Evolutionary conservation across 2,888 invertebrate species (phyloP), one percentile per base, ranked within the genome.

Genomic region (Trissoscelio sp.): DNA sequence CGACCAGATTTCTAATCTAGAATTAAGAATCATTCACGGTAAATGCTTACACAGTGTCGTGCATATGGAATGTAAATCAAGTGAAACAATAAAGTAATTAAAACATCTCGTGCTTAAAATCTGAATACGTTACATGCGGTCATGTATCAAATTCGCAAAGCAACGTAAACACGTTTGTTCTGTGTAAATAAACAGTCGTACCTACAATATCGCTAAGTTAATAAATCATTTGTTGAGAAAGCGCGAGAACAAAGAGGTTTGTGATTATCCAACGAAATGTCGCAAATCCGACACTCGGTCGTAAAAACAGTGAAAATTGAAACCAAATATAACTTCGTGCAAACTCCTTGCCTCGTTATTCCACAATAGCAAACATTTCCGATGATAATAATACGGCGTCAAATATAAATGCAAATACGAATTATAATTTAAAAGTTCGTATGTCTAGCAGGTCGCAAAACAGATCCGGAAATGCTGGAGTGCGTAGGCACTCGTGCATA

Each of bases 61-160:
- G 62, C 44, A 46, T 31, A 46, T 62, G 46, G 28, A 46, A 46
- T 46, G 46, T 18, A 62, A 57, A 62, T 62, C 31, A 28, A 42
- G 31, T 28, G 62, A 62, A 62, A 62, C 46, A 46, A 18, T 18
- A 28, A 31, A 46, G 16, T 28, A 62, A 44, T 46, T 39, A 62
- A 62, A 46, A 46, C 31, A 46, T 62, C 62, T 46, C 22, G 46
- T 31, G 46, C 24, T 16, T 18, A n/a, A 46, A 62, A 62, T 62
- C 31, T 31, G n/a, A 62, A 31, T 14, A 46, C 6, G 31, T 46
- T 62, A 24, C 42, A 62, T 46, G 18, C 11, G 18, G 62, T 31
- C 62, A 46, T 18, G 42, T 62, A 46, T 34, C 39, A 58, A 58
- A 39, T 58, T 58, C 42, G 46, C 46, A 18, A 18, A 46, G 20